Evolutionary conservation across 2,797 vertebrate genomes (phyloP), one percentile per base, ranked within the genome.

Genomic region (Molossus molossus): DNA sequence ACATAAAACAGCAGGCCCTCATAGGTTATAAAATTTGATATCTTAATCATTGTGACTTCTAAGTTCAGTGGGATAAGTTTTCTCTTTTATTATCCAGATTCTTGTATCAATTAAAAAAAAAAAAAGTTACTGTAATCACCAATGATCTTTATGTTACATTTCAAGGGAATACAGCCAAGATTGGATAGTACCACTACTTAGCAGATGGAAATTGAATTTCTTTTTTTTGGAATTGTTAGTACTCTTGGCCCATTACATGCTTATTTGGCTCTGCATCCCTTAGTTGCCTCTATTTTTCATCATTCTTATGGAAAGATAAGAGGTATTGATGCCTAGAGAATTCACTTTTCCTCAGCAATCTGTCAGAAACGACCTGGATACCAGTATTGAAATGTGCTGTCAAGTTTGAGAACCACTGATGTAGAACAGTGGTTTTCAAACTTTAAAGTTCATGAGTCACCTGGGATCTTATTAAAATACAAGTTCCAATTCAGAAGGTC

Each of bases 391-490:
- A 73, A 73, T 17, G 7, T 82, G 70, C 50, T 79, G 60, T 77
- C 21, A 67, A 87, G 25, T 77, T 72, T 17, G n/a, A 80, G 58
- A 90, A 60, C n/a, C 40, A 80, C 29, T 85, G 50, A 84, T 73
- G n/a, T 67, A 79, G 37, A 81, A 92, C 29, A 64, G 29, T 82
- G 86, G 75, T 96, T 82, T 69, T 57, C 15, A 73, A 79, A 55
- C 27, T 85, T 73, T 75, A 80, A 92, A 82, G 48, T 87, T 93
- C n/a, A 64, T 40, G 11, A 60, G 55, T 96, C 55, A 81, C 15
- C 20, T 58, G 48, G 20, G 9, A 80, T 85, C 57, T 91, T 76
- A 77, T 64, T 75, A 82, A 95, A 95, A 92, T 70, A 76, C 27
- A 64, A 83, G 79, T 88, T 89, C n/a, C 25, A 37, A 37, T 70